phyloP scores from a whole-genome alignment of 2,888 invertebrate genomes.

The Encarsia formosa region DNA sequence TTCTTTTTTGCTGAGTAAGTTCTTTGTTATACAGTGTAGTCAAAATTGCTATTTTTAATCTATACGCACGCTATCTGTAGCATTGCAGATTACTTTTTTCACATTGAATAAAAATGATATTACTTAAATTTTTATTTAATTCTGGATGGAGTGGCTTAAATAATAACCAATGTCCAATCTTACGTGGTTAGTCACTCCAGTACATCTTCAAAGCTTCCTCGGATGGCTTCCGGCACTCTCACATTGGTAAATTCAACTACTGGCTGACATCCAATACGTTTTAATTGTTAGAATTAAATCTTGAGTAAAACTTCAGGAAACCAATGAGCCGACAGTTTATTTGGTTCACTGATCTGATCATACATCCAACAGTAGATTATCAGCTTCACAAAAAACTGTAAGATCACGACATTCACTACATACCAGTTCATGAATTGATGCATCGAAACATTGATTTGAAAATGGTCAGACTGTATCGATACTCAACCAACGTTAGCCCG shows the following conservation, averaged over 20 bases:
- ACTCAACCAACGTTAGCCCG: no score
- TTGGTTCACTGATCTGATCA: conserved; percentile 67
- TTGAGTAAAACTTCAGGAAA: background rate
- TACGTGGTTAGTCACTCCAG: conserved; percentile 69
- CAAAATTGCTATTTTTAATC: no score
- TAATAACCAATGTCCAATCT: conserved; percentile 83
- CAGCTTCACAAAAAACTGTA: conserved; percentile 52
- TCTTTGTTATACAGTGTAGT: no score
- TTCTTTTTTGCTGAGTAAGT: no score
- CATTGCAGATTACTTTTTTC: no score
- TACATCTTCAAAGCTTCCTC: conserved; percentile 58
- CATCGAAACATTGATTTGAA: conserved; percentile 67
- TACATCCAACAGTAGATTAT: conserved; percentile 64
- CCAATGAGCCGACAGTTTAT: conserved; percentile 83
- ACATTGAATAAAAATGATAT: no score
- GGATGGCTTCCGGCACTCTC: conserved; percentile 6
- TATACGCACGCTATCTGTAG: no score
- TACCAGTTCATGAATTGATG: conserved; percentile 80
- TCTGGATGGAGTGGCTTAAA: conserved; percentile 85
- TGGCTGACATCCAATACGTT: no score
- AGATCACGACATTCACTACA: conserved; percentile 31
- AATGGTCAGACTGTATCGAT: no score
- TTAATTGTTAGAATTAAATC: background rate
- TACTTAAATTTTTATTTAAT: no score
- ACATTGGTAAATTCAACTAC: conserved; percentile 9